These are phyloP conservation scores for Drosophila meridionalis DNA, from an alignment of 2,888 invertebrate species.

Conservation along the genomic window DNA sequence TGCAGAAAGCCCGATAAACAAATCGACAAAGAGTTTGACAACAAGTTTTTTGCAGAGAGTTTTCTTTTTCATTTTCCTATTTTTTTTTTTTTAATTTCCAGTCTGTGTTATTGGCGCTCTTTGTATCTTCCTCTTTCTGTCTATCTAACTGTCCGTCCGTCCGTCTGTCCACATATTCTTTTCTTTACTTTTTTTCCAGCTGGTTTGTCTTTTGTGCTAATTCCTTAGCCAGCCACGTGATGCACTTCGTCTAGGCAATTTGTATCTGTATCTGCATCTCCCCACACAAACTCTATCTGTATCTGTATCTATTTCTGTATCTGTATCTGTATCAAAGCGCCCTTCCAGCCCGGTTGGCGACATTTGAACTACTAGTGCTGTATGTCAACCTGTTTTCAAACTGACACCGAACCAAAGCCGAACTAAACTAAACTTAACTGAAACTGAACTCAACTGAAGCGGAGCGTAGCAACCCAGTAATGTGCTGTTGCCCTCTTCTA, in stretches of 20 bases:
- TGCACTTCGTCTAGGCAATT: constrained; percentile 32
- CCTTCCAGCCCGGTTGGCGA: constrained; percentile 34
- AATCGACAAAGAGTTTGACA: constrained; percentile 60
- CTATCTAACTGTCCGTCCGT: constrained; percentile 1
- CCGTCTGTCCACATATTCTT: constrained; percentile 2
- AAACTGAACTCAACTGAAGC: constrained; percentile 31
- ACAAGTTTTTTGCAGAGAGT: constrained; percentile 39
- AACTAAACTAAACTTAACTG: constrained; percentile 18
- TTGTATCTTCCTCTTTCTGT: constrained; percentile 14
- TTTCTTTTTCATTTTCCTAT: neutral
- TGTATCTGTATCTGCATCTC: constrained; percentile 14
- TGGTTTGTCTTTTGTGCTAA: constrained; percentile 28
- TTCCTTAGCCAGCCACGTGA: constrained; percentile 38
- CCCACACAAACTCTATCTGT: neutral
- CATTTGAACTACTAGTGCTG: constrained; percentile 68
- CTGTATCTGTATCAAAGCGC: constrained; percentile 13
- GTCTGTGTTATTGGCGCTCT: constrained; percentile 59
- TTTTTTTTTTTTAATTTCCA: constrained; percentile 51
- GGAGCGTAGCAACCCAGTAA: constrained; percentile 31
- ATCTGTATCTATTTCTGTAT: constrained; percentile 8
- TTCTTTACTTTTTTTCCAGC: constrained; percentile 13
- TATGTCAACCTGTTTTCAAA: constrained; percentile 71
- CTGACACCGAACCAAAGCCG: constrained; percentile 36
- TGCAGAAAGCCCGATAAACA: constrained; percentile 49
- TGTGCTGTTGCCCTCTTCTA: constrained; percentile 21